phyloP scores from a whole-genome alignment of 2,113 vertebrate species.

The Speoplatyrhinus poulsoni region DNA sequence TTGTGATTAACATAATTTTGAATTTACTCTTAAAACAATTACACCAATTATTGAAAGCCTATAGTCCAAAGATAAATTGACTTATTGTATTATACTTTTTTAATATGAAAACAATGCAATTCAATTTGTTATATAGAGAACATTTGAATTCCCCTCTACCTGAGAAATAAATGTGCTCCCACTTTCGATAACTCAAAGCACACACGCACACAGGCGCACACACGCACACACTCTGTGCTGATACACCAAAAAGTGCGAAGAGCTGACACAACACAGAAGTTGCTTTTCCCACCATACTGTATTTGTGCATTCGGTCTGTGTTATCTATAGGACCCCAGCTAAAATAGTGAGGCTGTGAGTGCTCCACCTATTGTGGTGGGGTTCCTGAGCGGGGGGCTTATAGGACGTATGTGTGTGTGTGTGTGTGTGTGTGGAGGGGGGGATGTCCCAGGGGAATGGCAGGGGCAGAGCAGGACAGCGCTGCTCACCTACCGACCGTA shows the following conservation, averaged over 20 bases:
- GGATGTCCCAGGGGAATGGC: neutral
- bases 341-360: conserved; percentile 81
- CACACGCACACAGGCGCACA: conserved; percentile 4
- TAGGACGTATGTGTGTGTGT: neutral
- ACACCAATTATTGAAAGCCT: no score
- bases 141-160: no score
- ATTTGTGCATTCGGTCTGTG: conserved; percentile 55
- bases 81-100: no score
- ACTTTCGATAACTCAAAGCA: neutral
- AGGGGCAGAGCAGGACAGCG: conserved; percentile 11
- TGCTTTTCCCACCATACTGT: conserved; percentile 65
- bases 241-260: conserved; percentile 51
- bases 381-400: conserved; percentile 76
- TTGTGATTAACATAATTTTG: no score
- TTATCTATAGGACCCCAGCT: conserved; percentile 80
- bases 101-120: no score
- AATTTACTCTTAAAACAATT: no score
- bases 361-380: conserved; percentile 82
- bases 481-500: conserved; percentile 59
- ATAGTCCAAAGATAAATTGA: no score
- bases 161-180: no score
- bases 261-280: conserved; percentile 68
- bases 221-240: conserved; percentile 20
- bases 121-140: no score
- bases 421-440: neutral